phyloP scores from a whole-genome alignment of 2,797 vertebrate genomes.

The Spea hammondii region DNA sequence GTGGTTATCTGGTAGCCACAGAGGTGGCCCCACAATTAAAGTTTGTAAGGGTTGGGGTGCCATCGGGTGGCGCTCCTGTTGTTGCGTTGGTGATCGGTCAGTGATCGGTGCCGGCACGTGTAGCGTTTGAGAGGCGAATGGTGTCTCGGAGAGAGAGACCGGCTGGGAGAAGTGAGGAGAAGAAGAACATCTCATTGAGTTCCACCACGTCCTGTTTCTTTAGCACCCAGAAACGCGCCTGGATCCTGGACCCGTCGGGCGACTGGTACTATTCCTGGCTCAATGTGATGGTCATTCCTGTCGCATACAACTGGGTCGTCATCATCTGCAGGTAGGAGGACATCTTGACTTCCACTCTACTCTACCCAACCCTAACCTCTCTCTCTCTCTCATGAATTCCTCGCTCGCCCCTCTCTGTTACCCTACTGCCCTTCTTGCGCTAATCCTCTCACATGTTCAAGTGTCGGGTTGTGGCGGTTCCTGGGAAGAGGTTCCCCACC shows the following conservation, averaged over 20 bases:
- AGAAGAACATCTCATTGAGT: neutral
- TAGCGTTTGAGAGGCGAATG: neutral
- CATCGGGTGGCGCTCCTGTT: too few relatives aligned
- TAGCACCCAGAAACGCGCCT: neutral
- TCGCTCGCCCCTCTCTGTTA: neutral
- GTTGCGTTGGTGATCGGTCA: neutral
- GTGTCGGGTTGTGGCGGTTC: too few relatives aligned
- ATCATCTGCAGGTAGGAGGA: constrained; percentile 79
- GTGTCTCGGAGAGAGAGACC: neutral
- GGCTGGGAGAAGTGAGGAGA: neutral
- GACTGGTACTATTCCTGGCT: constrained; percentile 84
- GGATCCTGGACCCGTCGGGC: constrained; percentile 80
- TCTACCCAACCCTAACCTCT: neutral
- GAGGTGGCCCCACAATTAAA: neutral
- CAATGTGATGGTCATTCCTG: constrained; percentile 78
- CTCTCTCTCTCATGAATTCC: neutral
- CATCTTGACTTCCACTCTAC: neutral
- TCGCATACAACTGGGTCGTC: constrained; percentile 87
- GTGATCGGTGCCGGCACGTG: neutral
- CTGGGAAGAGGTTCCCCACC: too few relatives aligned
- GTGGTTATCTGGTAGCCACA: neutral
- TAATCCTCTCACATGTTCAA: neutral
- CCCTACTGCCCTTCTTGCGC: neutral
- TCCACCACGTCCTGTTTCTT: neutral
- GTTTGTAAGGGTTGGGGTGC: too few relatives aligned